These are phyloP conservation scores for Pedionomus torquatus DNA, from an alignment of 2,113 vertebrate genomes.

Conservation along the genomic window DNA sequence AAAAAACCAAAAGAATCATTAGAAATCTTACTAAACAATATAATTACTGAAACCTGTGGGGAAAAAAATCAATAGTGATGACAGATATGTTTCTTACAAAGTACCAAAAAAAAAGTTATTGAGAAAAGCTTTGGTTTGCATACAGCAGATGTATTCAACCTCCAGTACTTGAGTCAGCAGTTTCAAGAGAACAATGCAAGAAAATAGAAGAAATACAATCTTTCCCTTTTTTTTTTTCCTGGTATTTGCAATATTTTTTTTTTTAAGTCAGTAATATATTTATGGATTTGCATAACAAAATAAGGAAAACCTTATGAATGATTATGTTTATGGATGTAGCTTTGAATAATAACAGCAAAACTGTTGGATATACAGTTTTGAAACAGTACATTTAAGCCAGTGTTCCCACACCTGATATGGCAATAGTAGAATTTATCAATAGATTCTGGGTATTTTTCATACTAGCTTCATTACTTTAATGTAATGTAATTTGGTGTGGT, in stretches of 20 bases:
- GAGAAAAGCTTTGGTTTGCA: neutral
- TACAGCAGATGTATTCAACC: neutral
- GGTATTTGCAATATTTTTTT: neutral
- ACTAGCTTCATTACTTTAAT: neutral
- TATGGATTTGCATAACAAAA: neutral
- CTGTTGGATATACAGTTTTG: neutral
- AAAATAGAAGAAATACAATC: neutral
- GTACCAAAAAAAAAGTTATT: neutral
- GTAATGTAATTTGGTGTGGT: slow-evolving; percentile 6
- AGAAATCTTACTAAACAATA: neutral
- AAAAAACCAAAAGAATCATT: neutral
- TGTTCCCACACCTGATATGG: neutral
- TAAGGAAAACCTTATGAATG: neutral
- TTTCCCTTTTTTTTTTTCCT: neutral
- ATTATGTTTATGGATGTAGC: neutral
- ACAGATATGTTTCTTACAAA: neutral
- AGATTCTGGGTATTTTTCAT: slow-evolving; percentile 24
- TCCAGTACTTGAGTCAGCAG: neutral
- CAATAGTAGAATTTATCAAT: neutral
- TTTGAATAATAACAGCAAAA: neutral
- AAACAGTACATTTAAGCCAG: neutral
- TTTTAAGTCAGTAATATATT: neutral
- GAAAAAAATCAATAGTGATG: neutral
- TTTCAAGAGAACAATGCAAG: neutral
- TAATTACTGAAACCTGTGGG: neutral